Evolutionary conservation across 2,888 invertebrate genomes (phyloP).

Genomic region (Acleris emargana): DNA sequence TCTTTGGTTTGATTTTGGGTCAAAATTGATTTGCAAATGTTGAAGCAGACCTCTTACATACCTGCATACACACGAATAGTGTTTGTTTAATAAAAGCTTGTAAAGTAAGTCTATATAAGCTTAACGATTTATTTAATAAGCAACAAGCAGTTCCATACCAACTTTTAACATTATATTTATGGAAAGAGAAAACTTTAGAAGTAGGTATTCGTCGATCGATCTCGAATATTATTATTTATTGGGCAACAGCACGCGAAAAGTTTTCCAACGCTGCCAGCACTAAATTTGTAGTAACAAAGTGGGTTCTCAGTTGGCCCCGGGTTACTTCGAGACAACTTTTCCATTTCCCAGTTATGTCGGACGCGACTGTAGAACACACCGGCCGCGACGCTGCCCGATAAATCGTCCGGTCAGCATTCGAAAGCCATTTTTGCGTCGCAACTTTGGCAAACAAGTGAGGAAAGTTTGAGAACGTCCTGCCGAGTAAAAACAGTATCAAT

Average conservation of each 20-base stretch:
- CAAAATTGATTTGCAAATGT: too few species aligned
- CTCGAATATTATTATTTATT: constrained; percentile 68
- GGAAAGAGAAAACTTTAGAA: constrained; percentile 51
- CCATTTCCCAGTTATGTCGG: constrained; percentile 57
- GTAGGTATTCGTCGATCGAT: constrained; percentile 57
- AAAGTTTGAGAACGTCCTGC: constrained; percentile 12
- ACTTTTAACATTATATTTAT: constrained; percentile 1
- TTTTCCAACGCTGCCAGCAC: constrained; percentile 57
- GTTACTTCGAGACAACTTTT: constrained; percentile 61
- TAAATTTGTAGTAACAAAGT: constrained; percentile 66
- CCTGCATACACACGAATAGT: too few species aligned
- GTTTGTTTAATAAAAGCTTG: too few species aligned
- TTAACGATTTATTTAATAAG: too few species aligned
- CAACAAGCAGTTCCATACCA: constrained; percentile 2
- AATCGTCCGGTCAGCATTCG: constrained; percentile 54
- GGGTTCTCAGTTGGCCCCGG: constrained; percentile 54
- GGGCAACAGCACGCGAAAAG: constrained; percentile 59
- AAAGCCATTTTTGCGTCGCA: constrained; percentile 36
- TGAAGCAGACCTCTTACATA: too few species aligned
- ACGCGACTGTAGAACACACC: constrained; percentile 48
- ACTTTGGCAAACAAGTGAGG: constrained; percentile 17
- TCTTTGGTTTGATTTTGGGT: too few species aligned
- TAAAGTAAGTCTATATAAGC: too few species aligned
- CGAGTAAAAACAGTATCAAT: constrained; percentile 5
- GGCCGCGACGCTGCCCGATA: constrained; percentile 56